Conservation (phyloP, 2,888 invertebrate species). For the Lasioglossum morio region DNA sequence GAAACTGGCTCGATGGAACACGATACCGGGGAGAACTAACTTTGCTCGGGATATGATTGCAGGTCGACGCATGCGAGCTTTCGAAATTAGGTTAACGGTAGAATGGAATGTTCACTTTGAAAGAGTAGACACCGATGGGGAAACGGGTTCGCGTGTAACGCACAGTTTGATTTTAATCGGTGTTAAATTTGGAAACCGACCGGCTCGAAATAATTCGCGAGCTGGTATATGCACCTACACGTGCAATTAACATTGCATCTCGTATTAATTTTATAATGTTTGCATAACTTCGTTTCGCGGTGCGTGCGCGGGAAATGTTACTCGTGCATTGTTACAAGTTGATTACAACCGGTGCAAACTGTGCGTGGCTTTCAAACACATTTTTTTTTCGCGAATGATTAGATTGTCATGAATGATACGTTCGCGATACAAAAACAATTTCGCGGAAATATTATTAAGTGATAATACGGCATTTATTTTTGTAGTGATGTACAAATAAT, state of each 20-base stretch:
- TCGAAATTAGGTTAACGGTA: background rate
- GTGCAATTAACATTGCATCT: background rate
- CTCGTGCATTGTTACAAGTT: background rate
- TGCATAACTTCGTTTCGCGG: background rate
- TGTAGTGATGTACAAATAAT: no score
- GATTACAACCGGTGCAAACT: background rate
- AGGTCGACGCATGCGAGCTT: background rate
- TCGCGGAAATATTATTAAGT: background rate
- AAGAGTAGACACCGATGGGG: background rate
- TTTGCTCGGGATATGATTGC: constrained; percentile 10
- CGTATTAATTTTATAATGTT: constrained; percentile 12
- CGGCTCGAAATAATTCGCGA: background rate
- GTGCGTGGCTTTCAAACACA: background rate
- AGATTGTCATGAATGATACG: no score
- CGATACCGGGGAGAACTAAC: background rate
- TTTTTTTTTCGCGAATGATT: background rate
- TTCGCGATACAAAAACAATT: background rate
- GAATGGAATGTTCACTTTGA: constrained; percentile 6
- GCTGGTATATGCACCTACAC: background rate
- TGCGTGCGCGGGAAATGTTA: background rate
- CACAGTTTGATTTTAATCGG: constrained; percentile 10
- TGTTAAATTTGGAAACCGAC: constrained; percentile 13
- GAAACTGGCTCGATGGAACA: background rate
- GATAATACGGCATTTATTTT: background rate
- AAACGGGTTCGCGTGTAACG: background rate